phyloP scores from a whole-genome alignment of 1,140 invertebrate species.

The Saxidomus purpurata region DNA sequence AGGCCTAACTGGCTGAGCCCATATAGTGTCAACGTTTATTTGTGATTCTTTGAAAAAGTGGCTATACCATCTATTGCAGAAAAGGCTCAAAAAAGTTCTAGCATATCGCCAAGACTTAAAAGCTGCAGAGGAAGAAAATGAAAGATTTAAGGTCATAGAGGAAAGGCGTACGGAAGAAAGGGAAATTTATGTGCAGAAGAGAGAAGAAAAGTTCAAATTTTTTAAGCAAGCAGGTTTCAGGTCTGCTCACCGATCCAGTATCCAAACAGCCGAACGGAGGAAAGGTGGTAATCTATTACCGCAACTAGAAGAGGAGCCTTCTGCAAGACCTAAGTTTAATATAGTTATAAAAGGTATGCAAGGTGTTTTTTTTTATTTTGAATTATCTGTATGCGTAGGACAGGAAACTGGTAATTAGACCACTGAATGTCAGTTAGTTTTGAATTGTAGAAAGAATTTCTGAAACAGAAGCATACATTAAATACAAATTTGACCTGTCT shows the following conservation, averaged over 20 bases:
- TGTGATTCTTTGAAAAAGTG: too few species aligned
- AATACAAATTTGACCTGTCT: too few species aligned
- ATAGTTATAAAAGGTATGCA: constrained; percentile 38
- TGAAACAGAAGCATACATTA: too few species aligned
- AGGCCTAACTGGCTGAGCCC: too few species aligned
- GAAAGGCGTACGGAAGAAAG: not conserved
- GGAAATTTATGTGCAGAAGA: not conserved
- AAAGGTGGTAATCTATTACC: not conserved
- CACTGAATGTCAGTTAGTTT: too few species aligned
- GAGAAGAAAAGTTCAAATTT: not conserved
- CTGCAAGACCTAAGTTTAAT: not conserved
- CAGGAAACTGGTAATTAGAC: too few species aligned
- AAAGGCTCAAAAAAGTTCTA: not conserved
- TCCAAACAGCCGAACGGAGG: not conserved
- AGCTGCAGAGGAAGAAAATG: not conserved
- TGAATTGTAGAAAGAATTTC: too few species aligned
- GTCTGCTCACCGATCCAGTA: not conserved
- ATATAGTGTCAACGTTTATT: too few species aligned
- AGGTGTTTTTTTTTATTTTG: too few species aligned
- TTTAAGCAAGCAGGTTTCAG: not conserved
- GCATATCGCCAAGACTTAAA: not conserved
- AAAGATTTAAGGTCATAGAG: not conserved
- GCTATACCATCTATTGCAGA: not conserved
- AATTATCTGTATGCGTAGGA: too few species aligned
- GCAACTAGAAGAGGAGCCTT: not conserved